Evolutionary conservation across 2,113 vertebrate genomes (phyloP).

Genomic region (Epinephelus fuscoguttatus): DNA sequence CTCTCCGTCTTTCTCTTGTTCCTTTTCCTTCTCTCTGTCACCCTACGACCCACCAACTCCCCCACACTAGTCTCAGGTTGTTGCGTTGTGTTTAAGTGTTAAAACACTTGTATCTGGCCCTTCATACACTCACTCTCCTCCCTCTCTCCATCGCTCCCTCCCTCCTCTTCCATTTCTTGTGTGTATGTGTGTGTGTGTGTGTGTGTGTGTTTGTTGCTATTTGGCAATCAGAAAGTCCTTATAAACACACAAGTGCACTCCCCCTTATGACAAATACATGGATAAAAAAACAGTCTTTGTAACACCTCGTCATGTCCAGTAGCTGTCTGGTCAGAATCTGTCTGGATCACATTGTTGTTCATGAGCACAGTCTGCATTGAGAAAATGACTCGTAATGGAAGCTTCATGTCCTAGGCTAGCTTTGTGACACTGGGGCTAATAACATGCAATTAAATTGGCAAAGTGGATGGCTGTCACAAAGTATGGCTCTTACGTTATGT

Average conservation of each 20-base stretch:
- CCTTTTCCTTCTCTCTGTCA: conserved; percentile 10
- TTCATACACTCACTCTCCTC: conserved; percentile 21
- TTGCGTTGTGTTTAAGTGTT: conserved; percentile 70
- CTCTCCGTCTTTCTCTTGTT: conserved; percentile 18
- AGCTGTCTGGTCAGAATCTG: conserved; percentile 5
- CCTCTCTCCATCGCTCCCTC: not conserved
- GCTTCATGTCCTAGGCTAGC: conserved; percentile 5
- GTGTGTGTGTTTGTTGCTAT: conserved; percentile 56
- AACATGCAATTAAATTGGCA: not conserved
- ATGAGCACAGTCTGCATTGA: conserved; percentile 28
- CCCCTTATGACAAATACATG: conserved; percentile 26
- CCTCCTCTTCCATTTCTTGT: conserved; percentile 22
- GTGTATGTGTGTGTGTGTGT: conserved; percentile 43
- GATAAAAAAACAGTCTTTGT: not conserved
- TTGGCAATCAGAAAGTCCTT: conserved; percentile 65
- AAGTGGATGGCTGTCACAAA: conserved; percentile 3
- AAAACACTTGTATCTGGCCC: conserved; percentile 43
- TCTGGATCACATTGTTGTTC: conserved; percentile 8
- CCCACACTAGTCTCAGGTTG: conserved; percentile 80
- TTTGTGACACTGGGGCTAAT: not conserved
- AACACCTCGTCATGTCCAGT: conserved; percentile 25
- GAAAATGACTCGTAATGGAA: not conserved
- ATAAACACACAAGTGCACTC: conserved; percentile 66
- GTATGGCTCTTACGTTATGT: not conserved
- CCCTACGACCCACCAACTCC: conserved; percentile 1